phyloP scores from a whole-genome alignment of 1,140 invertebrate species.

The Caenorhabditis tropicalis region DNA sequence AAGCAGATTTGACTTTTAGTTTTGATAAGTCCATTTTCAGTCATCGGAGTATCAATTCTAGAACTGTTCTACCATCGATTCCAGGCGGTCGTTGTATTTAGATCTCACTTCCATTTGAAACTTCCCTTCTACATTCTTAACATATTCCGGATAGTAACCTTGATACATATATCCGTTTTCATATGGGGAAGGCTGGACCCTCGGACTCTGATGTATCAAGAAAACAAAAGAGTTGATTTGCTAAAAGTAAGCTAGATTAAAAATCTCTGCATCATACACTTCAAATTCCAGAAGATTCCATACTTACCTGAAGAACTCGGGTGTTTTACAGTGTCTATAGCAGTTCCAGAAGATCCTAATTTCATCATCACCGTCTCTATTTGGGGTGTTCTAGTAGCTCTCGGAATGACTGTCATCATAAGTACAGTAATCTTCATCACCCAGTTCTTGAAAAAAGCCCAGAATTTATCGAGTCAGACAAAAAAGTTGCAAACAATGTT shows the following conservation, averaged over 20 bases:
- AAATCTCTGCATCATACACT: not conserved
- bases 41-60: too few relatives aligned
- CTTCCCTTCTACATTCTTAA: too few relatives aligned
- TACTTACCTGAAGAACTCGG: not conserved
- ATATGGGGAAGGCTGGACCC: too few relatives aligned
- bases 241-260: not conserved
- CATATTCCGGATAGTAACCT: too few relatives aligned
- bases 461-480: not conserved
- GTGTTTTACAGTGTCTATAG: not conserved
- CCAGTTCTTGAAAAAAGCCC: not conserved
- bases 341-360: not conserved
- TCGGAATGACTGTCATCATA: not conserved
- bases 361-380: not conserved
- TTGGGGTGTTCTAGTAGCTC: not conserved
- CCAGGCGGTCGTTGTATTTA: too few relatives aligned
- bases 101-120: too few relatives aligned
- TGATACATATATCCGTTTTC: too few relatives aligned
- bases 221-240: not conserved
- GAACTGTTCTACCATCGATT: too few relatives aligned
- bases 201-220: not conserved
- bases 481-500: not conserved
- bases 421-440: not conserved
- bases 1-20: not conserved
- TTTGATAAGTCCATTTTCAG: not conserved
- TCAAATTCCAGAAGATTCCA: not conserved